phyloP scores from a whole-genome alignment of 2,113 vertebrate genomes.

The Arothron firmamentum region DNA sequence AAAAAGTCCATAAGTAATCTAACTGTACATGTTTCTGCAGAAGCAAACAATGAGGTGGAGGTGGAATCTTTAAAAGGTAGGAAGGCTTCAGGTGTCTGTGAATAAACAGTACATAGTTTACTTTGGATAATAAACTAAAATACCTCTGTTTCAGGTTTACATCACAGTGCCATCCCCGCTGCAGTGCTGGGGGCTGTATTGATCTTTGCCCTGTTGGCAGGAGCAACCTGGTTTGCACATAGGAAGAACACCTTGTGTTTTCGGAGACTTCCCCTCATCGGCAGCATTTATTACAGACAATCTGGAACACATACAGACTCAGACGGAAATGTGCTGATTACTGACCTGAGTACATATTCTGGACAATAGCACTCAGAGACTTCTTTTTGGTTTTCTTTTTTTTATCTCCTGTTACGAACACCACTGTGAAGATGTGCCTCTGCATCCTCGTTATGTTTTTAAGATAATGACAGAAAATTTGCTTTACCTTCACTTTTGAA shows the following conservation, averaged over 20 bases:
- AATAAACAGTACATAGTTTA: too few species aligned
- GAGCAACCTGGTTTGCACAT: constrained; percentile 75
- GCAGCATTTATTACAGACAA: constrained; percentile 77
- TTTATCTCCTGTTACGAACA: constrained; percentile 1
- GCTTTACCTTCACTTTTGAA: constrained; percentile 5
- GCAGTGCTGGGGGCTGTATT: constrained; percentile 75
- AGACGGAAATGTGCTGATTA: constrained; percentile 88
- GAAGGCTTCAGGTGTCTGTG: not conserved
- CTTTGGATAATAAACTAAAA: too few species aligned
- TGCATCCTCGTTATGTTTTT: constrained; percentile 1
- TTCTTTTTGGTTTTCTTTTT: not conserved
- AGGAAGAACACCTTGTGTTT: constrained; percentile 73
- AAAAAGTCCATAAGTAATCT: constrained; percentile 1
- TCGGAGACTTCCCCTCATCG: constrained; percentile 65
- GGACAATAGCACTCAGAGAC: constrained; percentile 58
- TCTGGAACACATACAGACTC: constrained; percentile 72
- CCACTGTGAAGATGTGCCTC: constrained; percentile 37
- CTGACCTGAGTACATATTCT: constrained; percentile 78
- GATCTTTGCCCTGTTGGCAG: constrained; percentile 71
- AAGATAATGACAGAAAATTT: constrained; percentile 8
- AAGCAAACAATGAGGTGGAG: constrained; percentile 56
- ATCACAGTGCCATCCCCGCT: constrained; percentile 68
- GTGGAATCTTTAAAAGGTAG: constrained; percentile 77
- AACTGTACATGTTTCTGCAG: constrained; percentile 59
- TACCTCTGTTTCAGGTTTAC: constrained; percentile 71